Conservation (phyloP, 2,113 vertebrate genomes). For the Corythoichthys intestinalis region DNA sequence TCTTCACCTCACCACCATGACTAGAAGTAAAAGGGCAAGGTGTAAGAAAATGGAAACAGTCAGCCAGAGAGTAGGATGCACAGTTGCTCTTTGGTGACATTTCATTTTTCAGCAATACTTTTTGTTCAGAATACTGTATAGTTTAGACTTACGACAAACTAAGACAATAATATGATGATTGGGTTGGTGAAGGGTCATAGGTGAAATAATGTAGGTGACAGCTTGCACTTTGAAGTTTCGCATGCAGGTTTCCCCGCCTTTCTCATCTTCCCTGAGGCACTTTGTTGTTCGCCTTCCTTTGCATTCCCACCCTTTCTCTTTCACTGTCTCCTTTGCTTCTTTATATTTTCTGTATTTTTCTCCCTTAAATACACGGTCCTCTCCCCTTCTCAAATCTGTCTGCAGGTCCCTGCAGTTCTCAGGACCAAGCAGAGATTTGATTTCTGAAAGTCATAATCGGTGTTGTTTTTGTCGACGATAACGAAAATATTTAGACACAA, state of each 20-base stretch:
- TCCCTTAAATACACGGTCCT: constrained; percentile 6
- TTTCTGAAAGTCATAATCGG: not conserved
- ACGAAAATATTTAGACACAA: too few species aligned
- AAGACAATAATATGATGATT: constrained; percentile 39
- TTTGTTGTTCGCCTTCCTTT: constrained; percentile 1
- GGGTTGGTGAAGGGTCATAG: constrained; percentile 43
- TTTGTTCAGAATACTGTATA: constrained; percentile 2
- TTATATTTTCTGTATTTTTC: constrained; percentile 7
- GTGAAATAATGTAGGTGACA: constrained; percentile 66
- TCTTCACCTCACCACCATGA: constrained; percentile 53
- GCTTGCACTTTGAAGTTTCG: constrained; percentile 65
- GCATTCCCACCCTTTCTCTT: constrained; percentile 17
- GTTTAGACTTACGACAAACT: constrained; percentile 14
- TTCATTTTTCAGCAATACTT: not conserved
- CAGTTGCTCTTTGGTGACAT: constrained; percentile 8
- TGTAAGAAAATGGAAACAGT: constrained; percentile 22
- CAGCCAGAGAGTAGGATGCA: constrained; percentile 19
- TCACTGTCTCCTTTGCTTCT: constrained; percentile 21
- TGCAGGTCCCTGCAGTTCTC: not conserved
- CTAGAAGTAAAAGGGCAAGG: constrained; percentile 40
- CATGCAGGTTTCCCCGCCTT: constrained; percentile 50
- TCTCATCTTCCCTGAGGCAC: constrained; percentile 41
- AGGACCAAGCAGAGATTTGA: not conserved
- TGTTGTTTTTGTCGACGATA: not conserved
- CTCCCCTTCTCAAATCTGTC: not conserved